A percentile compares a stretch with the other conserved stretches of the same genome.
Conservation (phyloP, 2,113 vertebrate species). For the Petroica traversi region DNA sequence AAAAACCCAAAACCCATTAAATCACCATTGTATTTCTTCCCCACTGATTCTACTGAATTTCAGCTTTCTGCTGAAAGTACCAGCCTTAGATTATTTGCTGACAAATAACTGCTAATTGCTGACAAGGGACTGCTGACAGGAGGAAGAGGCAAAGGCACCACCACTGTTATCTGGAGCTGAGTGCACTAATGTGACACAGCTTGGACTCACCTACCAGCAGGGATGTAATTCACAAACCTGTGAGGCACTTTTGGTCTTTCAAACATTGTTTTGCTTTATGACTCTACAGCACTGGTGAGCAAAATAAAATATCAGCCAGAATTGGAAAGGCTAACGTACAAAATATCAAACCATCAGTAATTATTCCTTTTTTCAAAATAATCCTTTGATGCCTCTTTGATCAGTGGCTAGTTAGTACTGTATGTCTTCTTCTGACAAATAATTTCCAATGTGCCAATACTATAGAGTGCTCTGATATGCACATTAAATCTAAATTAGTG, state of each 20-base stretch:
- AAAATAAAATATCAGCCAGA: not conserved
- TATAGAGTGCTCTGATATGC: not conserved
- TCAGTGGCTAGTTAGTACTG: not conserved
- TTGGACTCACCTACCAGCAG: not conserved
- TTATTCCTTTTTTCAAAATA: not conserved
- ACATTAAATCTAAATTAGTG: constrained; percentile 40
- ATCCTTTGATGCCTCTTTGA: not conserved
- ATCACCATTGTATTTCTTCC: not conserved
- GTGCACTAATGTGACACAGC: not conserved
- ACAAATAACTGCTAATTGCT: not conserved
- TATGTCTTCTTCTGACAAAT: not conserved
- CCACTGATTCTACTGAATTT: not conserved
- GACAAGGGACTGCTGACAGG: not conserved
- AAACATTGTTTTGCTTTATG: not conserved
- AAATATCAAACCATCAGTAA: not conserved
- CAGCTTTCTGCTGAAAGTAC: not conserved
- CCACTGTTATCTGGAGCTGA: not conserved
- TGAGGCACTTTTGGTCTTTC: not conserved
- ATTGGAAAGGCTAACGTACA: not conserved
- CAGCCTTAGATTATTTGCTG: not conserved
- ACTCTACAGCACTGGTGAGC: not conserved
- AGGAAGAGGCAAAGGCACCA: not conserved
- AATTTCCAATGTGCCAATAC: not conserved
- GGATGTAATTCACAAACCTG: not conserved
- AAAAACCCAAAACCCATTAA: not conserved